These are phyloP conservation scores for Microctonus aethiopoides DNA, from an alignment of 2,888 invertebrate species.

Conservation along the genomic window DNA sequence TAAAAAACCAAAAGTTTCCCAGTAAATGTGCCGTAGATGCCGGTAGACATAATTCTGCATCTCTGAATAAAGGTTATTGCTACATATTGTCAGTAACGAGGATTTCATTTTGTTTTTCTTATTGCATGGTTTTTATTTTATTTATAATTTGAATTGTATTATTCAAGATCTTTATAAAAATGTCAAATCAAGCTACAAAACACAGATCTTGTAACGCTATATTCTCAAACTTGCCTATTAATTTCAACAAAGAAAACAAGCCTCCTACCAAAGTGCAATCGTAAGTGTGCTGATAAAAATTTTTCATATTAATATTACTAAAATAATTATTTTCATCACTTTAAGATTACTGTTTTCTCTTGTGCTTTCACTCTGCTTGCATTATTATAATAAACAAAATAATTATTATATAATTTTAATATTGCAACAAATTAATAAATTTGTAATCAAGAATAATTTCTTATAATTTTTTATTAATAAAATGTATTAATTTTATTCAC, in stretches of 20 bases:
- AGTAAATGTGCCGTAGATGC: not conserved
- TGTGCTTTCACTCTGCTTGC: not conserved
- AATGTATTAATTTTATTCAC: constrained; percentile 18
- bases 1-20: no score
- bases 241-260: constrained; percentile 55
- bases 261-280: constrained; percentile 44
- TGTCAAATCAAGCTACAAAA: constrained; percentile 44
- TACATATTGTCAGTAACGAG: not conserved
- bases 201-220: constrained; percentile 62
- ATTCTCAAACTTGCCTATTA: constrained; percentile 58
- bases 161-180: constrained; percentile 33
- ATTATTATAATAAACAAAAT: not conserved
- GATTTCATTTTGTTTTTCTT: constrained; percentile 9
- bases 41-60: not conserved
- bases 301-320: constrained; percentile 4
- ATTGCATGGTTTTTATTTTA: constrained; percentile 36
- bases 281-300: constrained; percentile 50
- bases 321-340: not conserved
- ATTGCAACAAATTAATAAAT: no score
- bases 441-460: no score
- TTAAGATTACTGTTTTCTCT: not conserved
- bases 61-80: constrained; percentile 10
- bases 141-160: constrained; percentile 2
- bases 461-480: not conserved
- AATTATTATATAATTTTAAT: not conserved